phyloP scores from a whole-genome alignment of 1,140 invertebrate species.

The Nomia melanderi region DNA sequence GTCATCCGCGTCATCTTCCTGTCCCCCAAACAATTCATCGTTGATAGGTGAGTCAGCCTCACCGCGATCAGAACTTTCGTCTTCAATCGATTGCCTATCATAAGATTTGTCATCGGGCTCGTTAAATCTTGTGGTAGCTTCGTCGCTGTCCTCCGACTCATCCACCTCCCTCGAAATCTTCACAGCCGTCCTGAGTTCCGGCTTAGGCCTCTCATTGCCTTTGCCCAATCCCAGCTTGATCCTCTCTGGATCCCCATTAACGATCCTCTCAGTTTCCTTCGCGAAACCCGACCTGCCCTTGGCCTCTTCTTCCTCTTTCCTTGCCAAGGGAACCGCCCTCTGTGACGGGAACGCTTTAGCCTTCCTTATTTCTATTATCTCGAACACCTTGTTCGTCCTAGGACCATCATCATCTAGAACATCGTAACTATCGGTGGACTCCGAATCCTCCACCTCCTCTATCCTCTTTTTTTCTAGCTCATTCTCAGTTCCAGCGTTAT shows the following conservation, averaged over 20 bases:
- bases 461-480: slow-evolving; percentile 10
- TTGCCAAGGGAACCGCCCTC: background rate
- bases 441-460: slow-evolving; percentile 21
- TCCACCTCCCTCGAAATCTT: slow-evolving; percentile 43
- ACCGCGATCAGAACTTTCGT: slow-evolving; percentile 3
- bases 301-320: background rate
- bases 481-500: background rate
- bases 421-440: slow-evolving; percentile 4
- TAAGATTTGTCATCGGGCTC: slow-evolving; percentile 4
- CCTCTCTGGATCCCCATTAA: background rate
- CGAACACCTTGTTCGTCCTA: slow-evolving; percentile 66
- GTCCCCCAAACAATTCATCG: background rate
- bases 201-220: background rate
- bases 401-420: background rate
- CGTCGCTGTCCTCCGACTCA: slow-evolving; percentile 35
- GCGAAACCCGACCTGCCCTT: background rate
- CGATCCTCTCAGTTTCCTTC: background rate
- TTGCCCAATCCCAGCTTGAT: background rate
- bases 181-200: background rate
- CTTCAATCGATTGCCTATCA: background rate
- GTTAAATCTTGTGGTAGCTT: slow-evolving; percentile 24
- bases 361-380: slow-evolving; percentile 71
- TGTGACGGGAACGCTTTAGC: slow-evolving; percentile 38
- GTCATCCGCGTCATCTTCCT: slow-evolving; percentile 44
- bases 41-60: background rate